These are phyloP conservation scores for Allacma fusca DNA, from an alignment of 2,888 invertebrate species.

Conservation along the genomic window DNA sequence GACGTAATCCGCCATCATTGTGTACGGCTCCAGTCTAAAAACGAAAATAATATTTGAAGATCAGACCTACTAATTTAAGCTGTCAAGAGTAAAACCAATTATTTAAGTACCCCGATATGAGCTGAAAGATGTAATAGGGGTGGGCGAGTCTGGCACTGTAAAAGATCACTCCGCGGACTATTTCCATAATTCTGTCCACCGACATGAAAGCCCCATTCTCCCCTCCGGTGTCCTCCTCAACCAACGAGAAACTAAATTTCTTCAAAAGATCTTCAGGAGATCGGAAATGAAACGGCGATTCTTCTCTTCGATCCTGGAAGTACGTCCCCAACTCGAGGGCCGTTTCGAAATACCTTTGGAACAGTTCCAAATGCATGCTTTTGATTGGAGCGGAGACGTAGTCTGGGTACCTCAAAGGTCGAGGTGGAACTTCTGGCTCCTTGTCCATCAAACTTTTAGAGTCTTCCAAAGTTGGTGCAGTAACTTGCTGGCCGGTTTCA, in stretches of 20 bases:
- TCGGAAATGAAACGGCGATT: conserved; percentile 15
- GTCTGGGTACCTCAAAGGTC: conserved; percentile 20
- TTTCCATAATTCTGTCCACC: conserved; percentile 3
- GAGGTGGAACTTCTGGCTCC: conserved; percentile 23
- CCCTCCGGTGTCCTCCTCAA: not conserved
- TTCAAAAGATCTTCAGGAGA: conserved; percentile 30
- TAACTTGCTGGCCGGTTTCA: not conserved
- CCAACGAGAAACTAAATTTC: conserved; percentile 29
- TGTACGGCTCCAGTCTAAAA: conserved; percentile 43
- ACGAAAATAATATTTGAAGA: no score
- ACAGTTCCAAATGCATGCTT: conserved; percentile 24
- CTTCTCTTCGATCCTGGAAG: conserved; percentile 32
- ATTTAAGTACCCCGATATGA: conserved; percentile 23
- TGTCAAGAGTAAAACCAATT: no score
- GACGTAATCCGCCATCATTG: conserved; percentile 46
- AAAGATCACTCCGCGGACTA: not conserved
- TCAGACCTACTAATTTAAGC: no score
- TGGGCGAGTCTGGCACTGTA: conserved; percentile 34
- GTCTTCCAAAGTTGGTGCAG: not conserved
- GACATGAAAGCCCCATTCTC: not conserved
- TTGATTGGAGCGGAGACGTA: conserved; percentile 39
- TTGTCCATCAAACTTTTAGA: not conserved
- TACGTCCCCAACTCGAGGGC: conserved; percentile 24
- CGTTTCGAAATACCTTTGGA: conserved; percentile 35
- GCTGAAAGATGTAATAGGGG: conserved; percentile 43